A percentile compares a stretch with the other conserved stretches of the same genome.
phyloP scores from a whole-genome alignment of 2,797 vertebrate genomes.

The Clarias pachynema region DNA sequence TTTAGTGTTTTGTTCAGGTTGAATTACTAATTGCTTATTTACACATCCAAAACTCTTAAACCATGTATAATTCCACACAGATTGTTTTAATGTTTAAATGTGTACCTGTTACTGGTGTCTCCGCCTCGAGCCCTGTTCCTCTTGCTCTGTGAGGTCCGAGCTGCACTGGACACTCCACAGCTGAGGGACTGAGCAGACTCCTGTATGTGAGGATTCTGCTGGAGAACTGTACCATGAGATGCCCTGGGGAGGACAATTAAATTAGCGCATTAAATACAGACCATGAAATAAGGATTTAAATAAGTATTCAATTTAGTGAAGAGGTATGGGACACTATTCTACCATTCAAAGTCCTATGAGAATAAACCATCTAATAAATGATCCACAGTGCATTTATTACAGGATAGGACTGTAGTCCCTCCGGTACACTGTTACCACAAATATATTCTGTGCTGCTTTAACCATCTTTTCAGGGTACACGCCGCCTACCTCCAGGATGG shows the following conservation, averaged over 20 bases:
- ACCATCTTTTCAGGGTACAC: not conserved
- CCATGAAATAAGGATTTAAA: not conserved
- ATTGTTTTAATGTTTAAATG: not conserved
- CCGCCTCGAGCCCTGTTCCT: constrained; percentile 84
- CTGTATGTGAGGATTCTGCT: constrained; percentile 78
- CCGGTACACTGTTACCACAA: not conserved
- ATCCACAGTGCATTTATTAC: not conserved
- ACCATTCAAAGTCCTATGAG: too few species aligned
- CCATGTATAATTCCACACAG: not conserved
- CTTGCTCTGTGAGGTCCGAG: constrained; percentile 84
- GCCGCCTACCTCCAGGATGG: constrained; percentile 87
- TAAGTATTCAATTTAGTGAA: not conserved
- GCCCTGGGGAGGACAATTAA: constrained; percentile 20
- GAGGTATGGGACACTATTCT: not conserved
- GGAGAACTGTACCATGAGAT: constrained; percentile 75
- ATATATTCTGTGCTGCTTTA: not conserved
- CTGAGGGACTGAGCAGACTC: constrained; percentile 76
- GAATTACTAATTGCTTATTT: not conserved
- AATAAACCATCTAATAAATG: not conserved
- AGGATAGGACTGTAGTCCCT: not conserved
- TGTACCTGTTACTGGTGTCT: constrained; percentile 82
- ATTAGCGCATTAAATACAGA: too few species aligned
- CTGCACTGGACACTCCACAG: constrained; percentile 80
- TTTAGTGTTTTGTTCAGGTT: not conserved
- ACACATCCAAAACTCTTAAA: not conserved